Base-by-base conservation (phyloP, 2,113 vertebrate species). In the Campylomormyrus numenius region DNA sequence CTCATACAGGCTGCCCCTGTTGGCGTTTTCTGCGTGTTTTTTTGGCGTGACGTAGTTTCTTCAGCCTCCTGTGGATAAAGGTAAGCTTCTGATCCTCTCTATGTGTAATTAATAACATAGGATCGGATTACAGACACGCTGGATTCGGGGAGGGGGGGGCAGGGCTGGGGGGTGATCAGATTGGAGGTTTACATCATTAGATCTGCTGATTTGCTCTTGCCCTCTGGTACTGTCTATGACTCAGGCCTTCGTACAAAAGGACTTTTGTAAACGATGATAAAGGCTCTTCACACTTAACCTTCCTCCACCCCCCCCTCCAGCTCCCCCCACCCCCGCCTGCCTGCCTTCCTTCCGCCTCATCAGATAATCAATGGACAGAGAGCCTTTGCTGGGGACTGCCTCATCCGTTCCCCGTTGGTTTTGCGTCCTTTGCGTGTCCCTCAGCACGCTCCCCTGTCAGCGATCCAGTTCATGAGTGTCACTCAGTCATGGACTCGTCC, bases 41-140 rank as follows among this genome's bases (percentile, higher is more conserved):
- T 70, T 87, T 85, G 31, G 10, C 46, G 88, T 90, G 24, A 90
- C 88, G 88, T 58, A 88, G 83, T 92, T 91, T 89, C 85, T 90
- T 48, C 74, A 56, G 91, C 80, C 88, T 90, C 88, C 92, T 31
- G 90, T 88, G 88, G 52, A 85, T 66, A 90, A 49, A 21, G 24
- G 89, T 15, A 89, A 88, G 74, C 88, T 90, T 88, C 92, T 93
- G 21, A 45, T 85, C 93, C 91, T 86, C 49, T 89, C 1, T 90
- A 88, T 92, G 92, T 92, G 89, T 49, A 31, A 93, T 92, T 92
- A 94, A 93, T 93, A 94, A 91, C 48, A 70, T 35, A 39, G 50
- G 94, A 94, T 87, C 91, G 90, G 92, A 94, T 95, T 93, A 92
- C 90, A 4, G 39, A 17, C 11, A 52, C 88, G 85, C 56, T 9